Base-by-base conservation (phyloP, 2,888 invertebrate species). In the Leucoptera coffeella region DNA sequence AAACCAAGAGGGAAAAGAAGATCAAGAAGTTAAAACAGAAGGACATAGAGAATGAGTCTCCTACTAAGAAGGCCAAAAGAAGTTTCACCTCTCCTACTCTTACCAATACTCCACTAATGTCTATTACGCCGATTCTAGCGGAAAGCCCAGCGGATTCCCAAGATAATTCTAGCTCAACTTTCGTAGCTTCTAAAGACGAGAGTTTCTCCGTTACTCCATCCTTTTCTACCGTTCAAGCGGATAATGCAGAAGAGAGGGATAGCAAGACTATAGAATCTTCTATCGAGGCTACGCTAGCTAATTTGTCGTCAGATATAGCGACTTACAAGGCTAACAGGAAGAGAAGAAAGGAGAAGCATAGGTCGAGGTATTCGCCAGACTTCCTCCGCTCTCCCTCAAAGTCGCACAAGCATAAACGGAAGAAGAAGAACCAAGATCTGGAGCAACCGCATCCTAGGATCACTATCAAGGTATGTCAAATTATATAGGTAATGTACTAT, bases 391-490 rank as follows among this genome's bases (percentile, higher is more conserved):
- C 77, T 2, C 77, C 80, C 2, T 78, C 75, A 2, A 85, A 83
- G 42, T 83, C 86, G 40, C 87, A 87, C 45, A 87, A 87, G 45
- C 74, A 85, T 21, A 87, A 87, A 44, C 74, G 85, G 34, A 87
- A 87, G 72, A 82, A 84, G 74, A 86, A 85, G 57, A 80, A 77
- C n/a, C 73, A 83, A 31, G 83, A 84, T 41, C 55, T 78, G 32
- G 67, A 69, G 31, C 65, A 73, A 37, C 69, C 69, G 2, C 59
- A 71, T 2, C 82, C 85, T 14, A 77, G 86, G 46, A 87, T 88
- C 29, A 88, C 86, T 31, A 86, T 87, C 26, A 88, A 87, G 72
- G 83, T 83, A 55, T n/a, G 17, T n/a, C n/a, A n/a, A n/a, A n/a
- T n/a, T n/a, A n/a, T n/a, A n/a, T n/a, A n/a, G n/a, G n/a, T n/a